Conservation (phyloP, 2,797 vertebrate species). For the Sphenopsis melanotis region DNA sequence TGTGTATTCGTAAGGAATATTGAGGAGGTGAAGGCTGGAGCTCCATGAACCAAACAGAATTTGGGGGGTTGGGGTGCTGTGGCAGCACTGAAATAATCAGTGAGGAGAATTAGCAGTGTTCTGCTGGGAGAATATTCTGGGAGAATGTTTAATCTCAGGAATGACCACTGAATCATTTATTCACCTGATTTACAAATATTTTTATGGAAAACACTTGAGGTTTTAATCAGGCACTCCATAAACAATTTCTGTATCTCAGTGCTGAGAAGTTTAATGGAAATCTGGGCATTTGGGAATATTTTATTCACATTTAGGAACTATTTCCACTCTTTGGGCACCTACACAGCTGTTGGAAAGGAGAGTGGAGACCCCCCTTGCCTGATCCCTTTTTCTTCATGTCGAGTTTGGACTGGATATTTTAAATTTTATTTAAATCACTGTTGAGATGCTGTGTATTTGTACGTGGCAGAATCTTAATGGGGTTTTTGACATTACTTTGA, state of each 20-base stretch:
- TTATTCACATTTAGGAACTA: neutral
- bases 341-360: neutral
- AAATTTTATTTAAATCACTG: neutral
- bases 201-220: neutral
- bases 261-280: neutral
- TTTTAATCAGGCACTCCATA: neutral
- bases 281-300: neutral
- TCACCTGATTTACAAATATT: neutral
- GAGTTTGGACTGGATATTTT: neutral
- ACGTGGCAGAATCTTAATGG: accelerated
- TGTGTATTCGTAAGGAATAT: accelerated
- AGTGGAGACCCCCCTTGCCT: too few relatives aligned
- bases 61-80: neutral
- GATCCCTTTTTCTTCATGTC: accelerated
- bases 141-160: neutral
- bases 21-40: neutral
- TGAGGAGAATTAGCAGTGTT: neutral
- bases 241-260: neutral
- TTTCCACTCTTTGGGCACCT: neutral
- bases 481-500: neutral
- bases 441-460: neutral
- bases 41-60: accelerated
- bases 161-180: slow-evolving; percentile 25
- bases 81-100: neutral
- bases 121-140: neutral